Evolutionary conservation across 2,113 vertebrate species (phyloP), one percentile per base, ranked within the genome.

Genomic region (Chionis minor): DNA sequence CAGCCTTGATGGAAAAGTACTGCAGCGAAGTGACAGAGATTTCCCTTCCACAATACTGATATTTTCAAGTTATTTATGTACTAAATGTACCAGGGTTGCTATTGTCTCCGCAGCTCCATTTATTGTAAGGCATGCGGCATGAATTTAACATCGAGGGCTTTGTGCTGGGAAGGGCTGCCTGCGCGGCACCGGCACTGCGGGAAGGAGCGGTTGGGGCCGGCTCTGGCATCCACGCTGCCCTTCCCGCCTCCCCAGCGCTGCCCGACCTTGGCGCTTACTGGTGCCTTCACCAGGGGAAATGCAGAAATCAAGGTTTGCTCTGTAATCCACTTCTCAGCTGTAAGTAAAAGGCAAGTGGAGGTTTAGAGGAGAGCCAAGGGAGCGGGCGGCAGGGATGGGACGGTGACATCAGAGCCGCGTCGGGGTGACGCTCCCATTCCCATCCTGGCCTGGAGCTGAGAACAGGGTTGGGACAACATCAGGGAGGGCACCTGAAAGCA

Each of bases 11-110:
- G 91, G 91, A 92, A 86, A 69, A 75, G 66, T 71, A 67, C 88
- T 12, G 54, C 78, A 51, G 81, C 20, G 82, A 69, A 88, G 35
- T 58, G 74, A 40, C 93, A 86, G 89, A 77, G 71, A 79, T 59
- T 63, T 72, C 52, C 93, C 71, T 88, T 63, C 83, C 83, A 32
- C 58, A 54, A 33, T 22, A 19, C 89, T 8, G 56, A 49, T 72
- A 80, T 82, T 97, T 86, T 51, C 40, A 75, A 59, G 75, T 88
- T 86, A 86, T 90, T 94, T 71, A 81, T 61, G 80, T 45, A 47
- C 83, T 71, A n/a, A 69, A 45, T 44, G 67, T 86, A 51, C 61
- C 62, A 30, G 80, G 82, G 75, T 66, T 70, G 75, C 86, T 66
- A 19, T 65, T 92, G 80, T 81, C 81, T 80, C 91, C 4, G 2